Percentiles rank a stretch among this genome's conserved stretches.
These are phyloP conservation scores for Periplaneta americana DNA, from an alignment of 1,140 invertebrate genomes.

Conservation along the genomic window DNA sequence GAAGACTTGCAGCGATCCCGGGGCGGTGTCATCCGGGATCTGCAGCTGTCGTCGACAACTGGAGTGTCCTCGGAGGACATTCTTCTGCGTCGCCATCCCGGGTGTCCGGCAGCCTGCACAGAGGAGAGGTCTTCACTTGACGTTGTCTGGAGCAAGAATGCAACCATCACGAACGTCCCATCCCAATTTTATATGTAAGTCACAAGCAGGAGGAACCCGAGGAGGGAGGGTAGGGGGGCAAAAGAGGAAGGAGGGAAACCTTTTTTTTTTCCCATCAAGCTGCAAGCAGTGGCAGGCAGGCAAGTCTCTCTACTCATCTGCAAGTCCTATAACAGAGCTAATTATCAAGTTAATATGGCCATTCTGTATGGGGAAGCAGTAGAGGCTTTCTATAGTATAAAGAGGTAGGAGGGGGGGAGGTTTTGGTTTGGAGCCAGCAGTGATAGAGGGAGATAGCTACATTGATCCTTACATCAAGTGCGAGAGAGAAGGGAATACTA, in stretches of 20 bases:
- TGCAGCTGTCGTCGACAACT: not conserved
- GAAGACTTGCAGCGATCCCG: too few relatives aligned
- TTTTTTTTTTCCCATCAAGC: slow-evolving; percentile 16
- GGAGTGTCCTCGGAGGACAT: not conserved
- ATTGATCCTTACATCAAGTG: slow-evolving; percentile 26
- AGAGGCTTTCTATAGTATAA: slow-evolving; percentile 17
- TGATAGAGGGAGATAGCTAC: slow-evolving; percentile 11
- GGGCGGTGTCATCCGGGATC: not conserved
- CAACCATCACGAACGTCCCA: slow-evolving; percentile 22
- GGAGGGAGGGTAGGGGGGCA: slow-evolving; percentile 16
- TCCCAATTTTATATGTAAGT: slow-evolving; percentile 35
- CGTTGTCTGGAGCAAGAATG: slow-evolving; percentile 28
- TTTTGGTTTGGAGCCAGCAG: slow-evolving; percentile 33
- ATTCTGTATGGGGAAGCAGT: slow-evolving; percentile 49
- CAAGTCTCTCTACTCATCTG: slow-evolving; percentile 62
- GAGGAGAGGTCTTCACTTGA: slow-evolving; percentile 15
- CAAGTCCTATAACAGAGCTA: slow-evolving; percentile 84
- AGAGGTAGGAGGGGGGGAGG: slow-evolving; percentile 35
- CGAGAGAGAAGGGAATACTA: slow-evolving; percentile 43
- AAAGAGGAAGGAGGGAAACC: not conserved
- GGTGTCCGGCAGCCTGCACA: not conserved
- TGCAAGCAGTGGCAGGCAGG: slow-evolving; percentile 16
- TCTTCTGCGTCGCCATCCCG: not conserved
- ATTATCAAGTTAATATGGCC: slow-evolving; percentile 85
- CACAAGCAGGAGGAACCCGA: slow-evolving; percentile 23